Conservation (phyloP, 2,888 invertebrate genomes). For the Shargacucullia verbasci region DNA sequence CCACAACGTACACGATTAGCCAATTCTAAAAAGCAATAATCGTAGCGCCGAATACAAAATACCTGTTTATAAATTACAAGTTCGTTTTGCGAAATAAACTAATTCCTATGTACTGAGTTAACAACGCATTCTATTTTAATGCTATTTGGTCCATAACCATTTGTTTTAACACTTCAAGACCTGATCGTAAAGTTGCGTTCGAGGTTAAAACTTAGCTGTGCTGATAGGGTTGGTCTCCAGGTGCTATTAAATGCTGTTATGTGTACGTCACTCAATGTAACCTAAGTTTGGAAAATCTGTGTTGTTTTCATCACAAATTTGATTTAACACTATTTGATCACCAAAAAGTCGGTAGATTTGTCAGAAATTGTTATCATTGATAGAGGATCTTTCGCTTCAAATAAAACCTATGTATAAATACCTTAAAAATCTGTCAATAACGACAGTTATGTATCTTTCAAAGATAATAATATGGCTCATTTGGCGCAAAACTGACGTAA, state of each 20-base stretch:
- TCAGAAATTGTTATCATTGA: too few relatives aligned
- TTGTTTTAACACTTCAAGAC: constrained; percentile 38
- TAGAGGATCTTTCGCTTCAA: too few relatives aligned
- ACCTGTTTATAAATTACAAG: constrained; percentile 55
- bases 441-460: too few relatives aligned
- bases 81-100: constrained; percentile 55
- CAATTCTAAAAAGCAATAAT: constrained; percentile 55
- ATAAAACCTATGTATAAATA: too few relatives aligned
- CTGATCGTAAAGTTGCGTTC: constrained; percentile 29
- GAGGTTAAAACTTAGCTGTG: constrained; percentile 24
- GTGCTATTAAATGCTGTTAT: background rate
- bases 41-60: constrained; percentile 55
- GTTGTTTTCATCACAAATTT: constrained; percentile 1
- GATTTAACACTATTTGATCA: background rate
- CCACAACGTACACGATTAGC: constrained; percentile 36
- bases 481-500: too few relatives aligned
- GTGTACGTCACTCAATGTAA: background rate
- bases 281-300: background rate
- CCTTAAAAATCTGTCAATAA: too few relatives aligned
- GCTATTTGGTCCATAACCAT: constrained; percentile 45
- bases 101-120: constrained; percentile 22
- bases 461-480: too few relatives aligned
- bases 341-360: too few relatives aligned
- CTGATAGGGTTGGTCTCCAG: background rate
- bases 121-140: constrained; percentile 47